These are phyloP conservation scores for Onychorhynchus coronatus DNA, from an alignment of 2,113 vertebrate species.

Conservation along the genomic window DNA sequence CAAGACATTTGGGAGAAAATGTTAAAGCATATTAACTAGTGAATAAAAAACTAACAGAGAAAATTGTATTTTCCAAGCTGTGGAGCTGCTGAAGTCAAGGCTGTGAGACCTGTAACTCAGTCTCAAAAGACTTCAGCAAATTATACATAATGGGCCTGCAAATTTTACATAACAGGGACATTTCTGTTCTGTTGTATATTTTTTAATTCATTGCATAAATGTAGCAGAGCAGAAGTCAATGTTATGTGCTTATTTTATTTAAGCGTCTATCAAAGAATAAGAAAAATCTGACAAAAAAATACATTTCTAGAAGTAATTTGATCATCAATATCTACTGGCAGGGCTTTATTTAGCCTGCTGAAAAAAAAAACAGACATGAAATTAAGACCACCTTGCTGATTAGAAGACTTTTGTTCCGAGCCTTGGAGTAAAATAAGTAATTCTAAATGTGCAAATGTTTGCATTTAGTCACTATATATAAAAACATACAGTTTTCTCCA, in stretches of 20 bases:
- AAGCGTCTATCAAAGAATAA: not conserved
- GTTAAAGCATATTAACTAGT: slow-evolving; percentile 17
- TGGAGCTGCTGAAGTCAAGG: not conserved
- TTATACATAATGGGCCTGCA: slow-evolving; percentile 22
- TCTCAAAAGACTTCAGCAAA: slow-evolving; percentile 33
- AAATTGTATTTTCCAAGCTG: not conserved
- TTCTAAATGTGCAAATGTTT: not conserved
- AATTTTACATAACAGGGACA: slow-evolving; percentile 17
- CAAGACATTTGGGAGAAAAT: slow-evolving; percentile 16
- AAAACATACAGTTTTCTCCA: not conserved
- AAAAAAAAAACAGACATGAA: not conserved
- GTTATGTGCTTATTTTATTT: not conserved
- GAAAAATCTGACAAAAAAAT: not conserved
- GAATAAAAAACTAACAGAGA: slow-evolving; percentile 14
- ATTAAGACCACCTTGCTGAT: not conserved
- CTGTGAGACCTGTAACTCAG: slow-evolving; percentile 3
- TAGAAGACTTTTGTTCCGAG: not conserved
- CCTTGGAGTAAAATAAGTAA: not conserved
- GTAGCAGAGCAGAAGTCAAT: not conserved
- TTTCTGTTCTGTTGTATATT: slow-evolving; percentile 22
- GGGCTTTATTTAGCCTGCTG: not conserved
- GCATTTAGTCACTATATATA: not conserved
- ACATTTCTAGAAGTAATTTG: not conserved
- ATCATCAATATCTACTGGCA: slow-evolving; percentile 15
- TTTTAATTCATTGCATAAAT: not conserved